Percentiles rank a stretch among this genome's conserved stretches.
phyloP scores from a whole-genome alignment of 2,797 vertebrate species.

The Schizopygopsis pylzovi region DNA sequence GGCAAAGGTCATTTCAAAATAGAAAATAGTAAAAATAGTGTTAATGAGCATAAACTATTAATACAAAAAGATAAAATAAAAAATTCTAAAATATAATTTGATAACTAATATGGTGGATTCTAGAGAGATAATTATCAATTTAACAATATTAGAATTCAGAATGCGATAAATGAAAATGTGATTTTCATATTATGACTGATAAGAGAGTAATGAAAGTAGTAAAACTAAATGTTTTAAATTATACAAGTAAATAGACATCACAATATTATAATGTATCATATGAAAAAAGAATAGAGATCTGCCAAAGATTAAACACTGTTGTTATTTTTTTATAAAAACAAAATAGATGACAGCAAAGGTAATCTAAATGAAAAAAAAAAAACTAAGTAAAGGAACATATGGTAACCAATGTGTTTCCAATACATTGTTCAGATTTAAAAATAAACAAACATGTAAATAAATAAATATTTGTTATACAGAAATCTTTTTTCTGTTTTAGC shows the following conservation, averaged over 20 bases:
- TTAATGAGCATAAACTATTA: not conserved
- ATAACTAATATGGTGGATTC: not conserved
- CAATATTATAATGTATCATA: not conserved
- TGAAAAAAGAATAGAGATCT: not conserved
- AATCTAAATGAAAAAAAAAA: not conserved
- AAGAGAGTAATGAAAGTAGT: not conserved
- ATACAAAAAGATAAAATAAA: not conserved
- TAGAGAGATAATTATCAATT: not conserved
- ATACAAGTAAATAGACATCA: not conserved
- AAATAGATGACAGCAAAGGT: not conserved
- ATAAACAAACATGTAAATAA: not conserved
- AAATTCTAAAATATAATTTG: not conserved
- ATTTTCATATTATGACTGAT: not conserved
- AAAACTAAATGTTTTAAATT: not conserved
- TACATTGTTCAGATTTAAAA: too few species aligned
- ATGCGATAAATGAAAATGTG: not conserved
- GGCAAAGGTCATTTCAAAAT: not conserved
- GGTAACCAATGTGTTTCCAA: not conserved
- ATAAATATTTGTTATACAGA: not conserved
- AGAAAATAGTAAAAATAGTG: not conserved
- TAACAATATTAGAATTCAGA: not conserved
- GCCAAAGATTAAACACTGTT: not conserved
- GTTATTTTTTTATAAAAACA: too few species aligned
- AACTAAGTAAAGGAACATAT: not conserved
- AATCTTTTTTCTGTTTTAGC: not conserved